These are phyloP conservation scores for Eumerus sabulonum DNA, from an alignment of 2,888 invertebrate species.

Conservation along the genomic window DNA sequence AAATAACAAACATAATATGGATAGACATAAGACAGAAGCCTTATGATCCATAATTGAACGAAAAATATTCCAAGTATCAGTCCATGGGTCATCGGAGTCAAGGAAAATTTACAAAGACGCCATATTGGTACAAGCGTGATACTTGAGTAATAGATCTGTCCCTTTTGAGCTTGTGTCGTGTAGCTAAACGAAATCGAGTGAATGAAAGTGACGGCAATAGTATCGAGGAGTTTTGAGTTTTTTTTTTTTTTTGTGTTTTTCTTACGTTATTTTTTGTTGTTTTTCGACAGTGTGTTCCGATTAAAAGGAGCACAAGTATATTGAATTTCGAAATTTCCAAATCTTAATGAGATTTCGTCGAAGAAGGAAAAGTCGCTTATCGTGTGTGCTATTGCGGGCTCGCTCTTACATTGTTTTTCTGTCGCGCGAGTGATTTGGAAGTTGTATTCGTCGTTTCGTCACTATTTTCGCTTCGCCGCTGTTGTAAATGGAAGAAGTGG, in stretches of 20 bases:
- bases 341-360: conserved; percentile 39
- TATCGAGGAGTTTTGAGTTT: conserved; percentile 19
- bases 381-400: conserved; percentile 24
- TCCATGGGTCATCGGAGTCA: conserved; percentile 25
- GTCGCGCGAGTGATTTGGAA: conserved; percentile 28
- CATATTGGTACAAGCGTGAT: conserved; percentile 60
- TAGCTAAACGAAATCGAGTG: conserved; percentile 8
- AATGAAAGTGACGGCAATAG: conserved; percentile 23
- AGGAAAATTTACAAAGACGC: conserved; percentile 48
- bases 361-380: conserved; percentile 34
- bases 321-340: conserved; percentile 36
- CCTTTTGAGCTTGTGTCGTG: conserved; percentile 23
- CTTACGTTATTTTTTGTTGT: neutral
- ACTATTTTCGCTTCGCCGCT: conserved; percentile 61
- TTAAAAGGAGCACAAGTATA: conserved; percentile 38
- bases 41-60: neutral
- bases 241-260: conserved; percentile 5
- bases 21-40: too few relatives aligned
- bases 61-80: conserved; percentile 19
- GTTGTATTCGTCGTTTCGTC: conserved; percentile 38
- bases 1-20: conserved; percentile 11
- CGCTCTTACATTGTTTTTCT: conserved; percentile 42
- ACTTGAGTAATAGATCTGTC: conserved; percentile 13
- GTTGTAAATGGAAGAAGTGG: conserved; percentile 63
- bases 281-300: too few relatives aligned